Conservation (phyloP, 2,113 vertebrate genomes). For the Actinemys pallida region DNA sequence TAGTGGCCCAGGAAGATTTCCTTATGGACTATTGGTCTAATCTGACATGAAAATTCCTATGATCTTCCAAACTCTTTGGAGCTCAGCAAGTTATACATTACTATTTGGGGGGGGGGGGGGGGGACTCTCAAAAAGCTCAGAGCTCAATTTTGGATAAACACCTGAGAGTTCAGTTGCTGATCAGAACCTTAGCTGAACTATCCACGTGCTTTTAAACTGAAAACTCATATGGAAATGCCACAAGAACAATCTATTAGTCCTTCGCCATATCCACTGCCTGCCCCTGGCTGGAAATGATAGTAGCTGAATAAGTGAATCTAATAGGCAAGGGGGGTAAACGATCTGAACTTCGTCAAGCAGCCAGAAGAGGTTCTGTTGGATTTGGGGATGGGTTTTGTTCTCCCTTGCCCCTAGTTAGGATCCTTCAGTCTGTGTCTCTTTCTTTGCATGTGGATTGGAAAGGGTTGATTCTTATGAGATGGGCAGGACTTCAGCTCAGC, state of each 20-base stretch:
- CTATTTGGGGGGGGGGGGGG: background rate
- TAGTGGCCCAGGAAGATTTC: background rate
- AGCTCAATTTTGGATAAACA: background rate
- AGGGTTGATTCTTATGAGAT: background rate
- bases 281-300: background rate
- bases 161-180: background rate
- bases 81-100: background rate
- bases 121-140: background rate
- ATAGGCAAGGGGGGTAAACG: background rate
- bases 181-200: background rate
- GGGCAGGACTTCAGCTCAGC: background rate
- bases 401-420: background rate
- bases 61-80: background rate
- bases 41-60: background rate
- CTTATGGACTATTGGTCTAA: background rate
- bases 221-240: background rate
- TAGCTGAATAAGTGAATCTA: background rate
- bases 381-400: background rate
- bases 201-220: background rate
- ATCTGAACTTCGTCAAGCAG: background rate
- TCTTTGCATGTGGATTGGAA: background rate
- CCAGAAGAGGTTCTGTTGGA: background rate
- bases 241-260: background rate
- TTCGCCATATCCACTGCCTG: background rate
- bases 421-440: background rate